Base-by-base conservation (phyloP, 2,888 invertebrate species). In the Xestia xanthographa region DNA sequence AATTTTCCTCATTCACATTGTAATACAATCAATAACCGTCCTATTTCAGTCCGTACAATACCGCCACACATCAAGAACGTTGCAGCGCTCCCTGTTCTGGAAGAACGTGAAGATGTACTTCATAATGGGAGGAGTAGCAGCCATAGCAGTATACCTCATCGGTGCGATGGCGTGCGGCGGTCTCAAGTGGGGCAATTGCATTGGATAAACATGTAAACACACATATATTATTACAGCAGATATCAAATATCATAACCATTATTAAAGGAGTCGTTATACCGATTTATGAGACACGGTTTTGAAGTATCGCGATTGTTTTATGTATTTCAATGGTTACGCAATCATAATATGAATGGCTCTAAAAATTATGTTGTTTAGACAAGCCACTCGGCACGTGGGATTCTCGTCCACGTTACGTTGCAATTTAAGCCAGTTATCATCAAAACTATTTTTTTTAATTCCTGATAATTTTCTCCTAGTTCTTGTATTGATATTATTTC, bases 101-200 rank as follows among this genome's bases (percentile, higher is more conserved):
- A 99, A 99, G 94, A 99, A 99, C 92, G 97, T 99, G 26, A 99
- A 99, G 94, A 97, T 99, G 91, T 99, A 99, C 88, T 97, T 98
- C 20, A 97, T 99, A 82, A 90, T 97, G 83, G 93, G 97, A 8
- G 96, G 98, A 72, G 95, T 98, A 67, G 96, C 98, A 85, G 98
- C 98, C 88, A 92, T 98, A 70, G 97, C 98, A 45, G 94, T 98
- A 41, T 99, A 99, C 94, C 97, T 99, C 81, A 98, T 99, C 81
- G 97, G 99, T 5, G 98, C 98, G 63, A 98, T 99, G 97, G 97
- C 98, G 2, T 99, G 99, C 91, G 99, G 99, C 17, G 98, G 98
- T 3, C 95, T 98, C 17, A 97, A 97, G 74, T 98, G 98, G 98
- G 97, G 97, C 89, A 96, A 97, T 17, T 98, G 98, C 90, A 93